Evolutionary conservation across 1,140 invertebrate genomes (phyloP), one percentile per base, ranked within the genome.

Genomic region (Penaeus indicus): DNA sequence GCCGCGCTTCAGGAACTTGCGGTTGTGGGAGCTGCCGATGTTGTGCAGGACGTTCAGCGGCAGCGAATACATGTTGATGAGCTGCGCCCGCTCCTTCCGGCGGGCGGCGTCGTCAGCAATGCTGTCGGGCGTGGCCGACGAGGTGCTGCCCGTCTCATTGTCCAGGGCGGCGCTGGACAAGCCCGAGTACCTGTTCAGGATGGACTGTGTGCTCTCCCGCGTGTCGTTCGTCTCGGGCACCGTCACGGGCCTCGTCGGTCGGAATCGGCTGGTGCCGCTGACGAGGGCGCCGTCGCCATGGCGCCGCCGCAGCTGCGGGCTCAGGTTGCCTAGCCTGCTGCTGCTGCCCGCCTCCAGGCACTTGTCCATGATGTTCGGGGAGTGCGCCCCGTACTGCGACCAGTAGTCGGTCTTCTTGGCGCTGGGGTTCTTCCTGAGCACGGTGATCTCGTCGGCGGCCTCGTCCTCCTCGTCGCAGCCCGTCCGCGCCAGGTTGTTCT

Each of bases 41-140:
- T 69, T 91, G 13, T 91, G 90, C 18, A 91, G 80, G 13, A 89
- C 86, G 54, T 89, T 86, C 47, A 91, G 75, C 16, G 90, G 90
- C 62, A 91, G 86, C 18, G 90, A 91, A 77, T 91, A 91, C 90
- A 91, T 91, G 81, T 75, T 91, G 42, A 91, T 88, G 38, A 91
- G 88, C 75, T 91, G 88, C 10, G 87, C 90, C 16, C 90, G 86
- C 78, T 91, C 90, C 80, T 89, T 86, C 13, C 90, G 90, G 32
- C 90, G 88, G 4, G 86, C 54, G 47, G 89, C 83, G 27, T 90
- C 89, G 75, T 89, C 90, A 5, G 64, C 69, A 19, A 84, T 47
- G 18, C 89, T 89, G 27, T 91, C 90, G 19, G 90, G 88, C n/a
- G 90, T 89, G 25, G 88, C 85, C 25, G 78, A 85, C 69, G 79